Percentiles rank a stretch among this genome's conserved stretches.
phyloP scores from a whole-genome alignment of 2,113 vertebrate species.

The Propithecus coquereli region DNA sequence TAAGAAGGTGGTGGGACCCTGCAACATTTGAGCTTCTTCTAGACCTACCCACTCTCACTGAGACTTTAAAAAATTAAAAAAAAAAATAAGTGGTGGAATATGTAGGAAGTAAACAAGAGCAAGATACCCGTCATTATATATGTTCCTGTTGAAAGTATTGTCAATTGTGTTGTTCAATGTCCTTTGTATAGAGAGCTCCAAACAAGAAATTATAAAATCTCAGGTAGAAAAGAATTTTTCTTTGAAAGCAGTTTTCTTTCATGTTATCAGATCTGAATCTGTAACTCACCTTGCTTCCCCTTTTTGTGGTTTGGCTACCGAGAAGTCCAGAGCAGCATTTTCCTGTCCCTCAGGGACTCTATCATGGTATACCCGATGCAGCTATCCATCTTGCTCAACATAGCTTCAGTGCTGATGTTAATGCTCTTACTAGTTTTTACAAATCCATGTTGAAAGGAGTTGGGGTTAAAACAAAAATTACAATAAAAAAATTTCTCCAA shows the following conservation, averaged over 20 bases:
- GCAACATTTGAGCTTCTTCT: too few species aligned
- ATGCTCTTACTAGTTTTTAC: neutral
- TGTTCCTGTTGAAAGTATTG: neutral
- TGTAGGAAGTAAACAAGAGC: neutral
- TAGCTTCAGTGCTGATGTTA: neutral
- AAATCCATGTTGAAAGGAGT: slow-evolving; percentile 19
- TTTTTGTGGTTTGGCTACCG: neutral
- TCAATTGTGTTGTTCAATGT: neutral
- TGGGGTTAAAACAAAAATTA: neutral
- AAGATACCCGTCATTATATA: neutral
- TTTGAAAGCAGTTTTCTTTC: slow-evolving; percentile 27
- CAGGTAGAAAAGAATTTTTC: neutral
- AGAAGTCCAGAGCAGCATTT: neutral
- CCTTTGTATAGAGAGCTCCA: neutral
- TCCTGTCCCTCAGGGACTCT: neutral
- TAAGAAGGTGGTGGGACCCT: neutral
- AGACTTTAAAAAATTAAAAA: too few species aligned
- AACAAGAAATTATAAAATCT: neutral
- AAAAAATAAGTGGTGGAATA: neutral
- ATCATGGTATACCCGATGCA: neutral
- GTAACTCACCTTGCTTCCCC: neutral
- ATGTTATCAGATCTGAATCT: neutral
- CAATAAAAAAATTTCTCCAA: neutral
- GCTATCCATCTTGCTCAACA: neutral
- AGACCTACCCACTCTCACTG: too few species aligned